phyloP scores from a whole-genome alignment of 2,797 vertebrate genomes.

The Ficedula albicollis region DNA sequence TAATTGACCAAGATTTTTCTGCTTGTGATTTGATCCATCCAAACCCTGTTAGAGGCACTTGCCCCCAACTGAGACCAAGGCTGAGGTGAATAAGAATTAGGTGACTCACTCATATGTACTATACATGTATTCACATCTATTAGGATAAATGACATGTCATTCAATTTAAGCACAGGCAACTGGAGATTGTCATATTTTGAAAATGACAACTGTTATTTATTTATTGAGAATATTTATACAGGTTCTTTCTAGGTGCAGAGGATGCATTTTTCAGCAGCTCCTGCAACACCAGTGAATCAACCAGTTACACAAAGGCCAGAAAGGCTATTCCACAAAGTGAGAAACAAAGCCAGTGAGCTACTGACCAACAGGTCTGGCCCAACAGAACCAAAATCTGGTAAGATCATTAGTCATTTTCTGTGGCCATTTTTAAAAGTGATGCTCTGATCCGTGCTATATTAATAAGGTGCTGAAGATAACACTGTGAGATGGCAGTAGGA shows the following conservation, averaged over 20 bases:
- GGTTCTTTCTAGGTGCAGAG: conserved; percentile 66
- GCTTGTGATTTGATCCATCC: conserved; percentile 82
- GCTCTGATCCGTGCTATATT: neutral
- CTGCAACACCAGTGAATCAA: neutral
- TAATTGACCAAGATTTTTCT: conserved; percentile 81
- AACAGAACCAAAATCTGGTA: neutral
- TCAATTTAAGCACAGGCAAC: conserved; percentile 79
- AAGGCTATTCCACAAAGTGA: neutral
- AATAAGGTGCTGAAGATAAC: neutral
- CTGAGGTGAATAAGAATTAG: conserved; percentile 81
- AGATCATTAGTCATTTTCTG: conserved; percentile 6
- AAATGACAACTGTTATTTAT: conserved; percentile 85
- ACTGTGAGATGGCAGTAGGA: conserved; percentile 17
- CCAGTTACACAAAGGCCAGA: neutral
- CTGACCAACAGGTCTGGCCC: neutral
- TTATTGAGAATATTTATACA: conserved; percentile 82
- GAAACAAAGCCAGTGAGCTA: neutral
- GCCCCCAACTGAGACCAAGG: conserved; percentile 80
- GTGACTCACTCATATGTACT: conserved; percentile 72
- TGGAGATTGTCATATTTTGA: conserved; percentile 81
- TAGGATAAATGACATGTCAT: conserved; percentile 79
- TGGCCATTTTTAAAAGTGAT: neutral
- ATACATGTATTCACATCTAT: conserved; percentile 78
- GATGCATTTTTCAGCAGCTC: conserved; percentile 70
- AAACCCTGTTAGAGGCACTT: conserved; percentile 79